Evolutionary conservation across 2,113 vertebrate genomes (phyloP).

Genomic region (Dolichotis patagonum): DNA sequence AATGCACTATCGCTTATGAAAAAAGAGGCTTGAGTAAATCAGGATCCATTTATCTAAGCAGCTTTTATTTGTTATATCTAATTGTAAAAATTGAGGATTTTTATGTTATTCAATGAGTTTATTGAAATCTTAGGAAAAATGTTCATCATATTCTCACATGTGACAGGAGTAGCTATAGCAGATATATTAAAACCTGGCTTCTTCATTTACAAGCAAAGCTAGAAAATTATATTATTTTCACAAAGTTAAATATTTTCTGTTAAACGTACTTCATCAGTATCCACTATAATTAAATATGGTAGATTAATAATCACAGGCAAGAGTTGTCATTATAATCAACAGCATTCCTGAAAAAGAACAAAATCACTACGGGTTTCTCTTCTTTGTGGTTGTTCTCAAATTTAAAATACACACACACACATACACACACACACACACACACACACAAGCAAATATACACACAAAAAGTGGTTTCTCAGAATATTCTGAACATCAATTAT

Average conservation of each 20-base stretch:
- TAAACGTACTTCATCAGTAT: conserved; percentile 58
- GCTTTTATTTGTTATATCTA: neutral
- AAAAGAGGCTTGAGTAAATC: neutral
- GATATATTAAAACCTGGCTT: neutral
- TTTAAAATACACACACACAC: conserved; percentile 30
- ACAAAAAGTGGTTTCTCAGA: neutral
- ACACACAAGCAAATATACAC: neutral
- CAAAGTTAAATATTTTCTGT: conserved; percentile 50
- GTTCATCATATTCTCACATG: neutral
- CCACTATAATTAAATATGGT: conserved; percentile 65
- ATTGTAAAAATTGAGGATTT: neutral
- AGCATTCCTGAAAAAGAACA: conserved; percentile 46
- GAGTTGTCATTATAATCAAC: conserved; percentile 54
- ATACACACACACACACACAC: neutral
- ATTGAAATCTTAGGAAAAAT: conserved; percentile 28
- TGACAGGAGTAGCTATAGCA: neutral
- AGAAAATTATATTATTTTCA: conserved; percentile 14
- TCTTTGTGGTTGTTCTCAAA: conserved; percentile 9
- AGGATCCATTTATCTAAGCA: neutral
- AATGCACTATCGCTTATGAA: neutral
- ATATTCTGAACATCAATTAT: conserved; percentile 50
- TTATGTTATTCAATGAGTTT: neutral
- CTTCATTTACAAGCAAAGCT: neutral
- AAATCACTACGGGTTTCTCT: conserved; percentile 16
- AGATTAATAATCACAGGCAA: conserved; percentile 35